phyloP scores from a whole-genome alignment of 2,888 invertebrate species.

The Chaetogeoica ovagalla region DNA sequence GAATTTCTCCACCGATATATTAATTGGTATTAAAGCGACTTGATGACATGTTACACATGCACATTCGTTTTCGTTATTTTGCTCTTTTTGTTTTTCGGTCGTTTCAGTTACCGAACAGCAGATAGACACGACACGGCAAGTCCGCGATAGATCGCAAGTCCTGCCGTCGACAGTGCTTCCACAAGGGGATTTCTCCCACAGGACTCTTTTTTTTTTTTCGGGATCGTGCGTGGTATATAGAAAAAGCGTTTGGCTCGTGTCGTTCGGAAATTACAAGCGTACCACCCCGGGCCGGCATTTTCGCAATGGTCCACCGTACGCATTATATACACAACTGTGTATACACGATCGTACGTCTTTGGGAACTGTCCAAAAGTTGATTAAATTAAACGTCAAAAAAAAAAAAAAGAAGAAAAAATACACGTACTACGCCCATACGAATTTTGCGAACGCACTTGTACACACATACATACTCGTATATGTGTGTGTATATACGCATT shows the following conservation, averaged over 20 bases:
- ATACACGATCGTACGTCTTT: background rate
- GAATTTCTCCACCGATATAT: no score
- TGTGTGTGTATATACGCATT: no score
- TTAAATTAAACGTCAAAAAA: slow-evolving; percentile 32
- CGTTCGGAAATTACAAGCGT: slow-evolving; percentile 2
- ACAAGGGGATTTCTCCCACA: no score
- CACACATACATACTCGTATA: no score
- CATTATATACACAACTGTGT: background rate
- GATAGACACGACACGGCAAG: no score
- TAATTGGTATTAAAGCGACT: no score
- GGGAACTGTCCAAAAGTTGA: slow-evolving; percentile 35
- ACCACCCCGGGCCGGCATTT: slow-evolving; percentile 10
- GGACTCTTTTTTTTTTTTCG: background rate
- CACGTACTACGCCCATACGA: background rate
- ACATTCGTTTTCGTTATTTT: no score
- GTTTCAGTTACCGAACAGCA: no score
- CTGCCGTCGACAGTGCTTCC: no score
- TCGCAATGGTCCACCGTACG: background rate
- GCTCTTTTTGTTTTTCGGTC: no score
- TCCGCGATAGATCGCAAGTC: no score
- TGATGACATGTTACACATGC: no score
- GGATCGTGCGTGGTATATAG: background rate
- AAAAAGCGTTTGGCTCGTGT: background rate
- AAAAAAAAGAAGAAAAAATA: background rate
- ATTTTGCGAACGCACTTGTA: background rate